A percentile compares a stretch with the other conserved stretches of the same genome.
phyloP scores from a whole-genome alignment of 2,888 invertebrate species.

The Erebia ligea region DNA sequence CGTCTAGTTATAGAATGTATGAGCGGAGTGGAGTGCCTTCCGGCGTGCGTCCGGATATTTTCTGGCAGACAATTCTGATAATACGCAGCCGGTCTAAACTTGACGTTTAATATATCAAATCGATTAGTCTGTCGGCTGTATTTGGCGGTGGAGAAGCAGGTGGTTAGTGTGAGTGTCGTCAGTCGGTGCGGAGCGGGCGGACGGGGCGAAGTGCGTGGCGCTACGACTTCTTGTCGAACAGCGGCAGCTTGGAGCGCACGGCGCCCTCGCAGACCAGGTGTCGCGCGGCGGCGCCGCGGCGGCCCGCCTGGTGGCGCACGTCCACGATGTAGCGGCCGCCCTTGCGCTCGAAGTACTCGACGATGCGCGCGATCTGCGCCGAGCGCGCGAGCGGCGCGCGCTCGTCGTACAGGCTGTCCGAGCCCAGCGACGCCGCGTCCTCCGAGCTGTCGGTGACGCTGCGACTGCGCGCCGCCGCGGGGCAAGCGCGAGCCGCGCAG shows the following conservation, averaged over 20 bases:
- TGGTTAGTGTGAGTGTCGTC: conserved; percentile 31
- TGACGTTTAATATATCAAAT: too few relatives aligned
- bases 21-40: too few relatives aligned
- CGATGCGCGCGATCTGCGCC: conserved; percentile 91
- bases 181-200: conserved; percentile 34
- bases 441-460: conserved; percentile 94
- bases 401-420: conserved; percentile 89
- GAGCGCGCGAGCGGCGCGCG: conserved; percentile 83
- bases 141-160: background rate
- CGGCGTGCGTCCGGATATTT: too few relatives aligned
- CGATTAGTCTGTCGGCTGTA: too few relatives aligned
- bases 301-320: conserved; percentile 50
- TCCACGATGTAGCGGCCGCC: conserved; percentile 67
- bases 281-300: conserved; percentile 48
- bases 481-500: conserved; percentile 57
- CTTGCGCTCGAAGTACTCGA: conserved; percentile 94
- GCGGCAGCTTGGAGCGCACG: conserved; percentile 91
- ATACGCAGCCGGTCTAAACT: too few relatives aligned
- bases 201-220: too few relatives aligned
- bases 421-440: conserved; percentile 91
- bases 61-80: too few relatives aligned
- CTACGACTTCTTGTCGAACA: conserved; percentile 87
- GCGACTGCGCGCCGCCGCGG: conserved; percentile 82
- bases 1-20: too few relatives aligned
- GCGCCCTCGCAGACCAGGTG: conserved; percentile 93